Evolutionary conservation across 2,797 vertebrate genomes (phyloP).

Genomic region (Bufotes viridis): DNA sequence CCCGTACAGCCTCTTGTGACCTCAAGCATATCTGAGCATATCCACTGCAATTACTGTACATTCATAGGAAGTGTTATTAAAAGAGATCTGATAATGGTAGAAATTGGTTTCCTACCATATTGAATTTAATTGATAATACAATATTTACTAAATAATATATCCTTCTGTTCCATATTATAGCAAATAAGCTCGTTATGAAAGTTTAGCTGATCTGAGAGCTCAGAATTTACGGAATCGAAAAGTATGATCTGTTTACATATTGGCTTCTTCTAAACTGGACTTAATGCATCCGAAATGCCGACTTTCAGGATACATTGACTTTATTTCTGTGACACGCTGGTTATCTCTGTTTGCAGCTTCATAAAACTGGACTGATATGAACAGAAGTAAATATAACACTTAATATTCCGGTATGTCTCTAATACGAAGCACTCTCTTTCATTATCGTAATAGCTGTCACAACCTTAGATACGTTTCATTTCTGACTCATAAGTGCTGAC

Average conservation of each 20-base stretch:
- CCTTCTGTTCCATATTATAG: neutral
- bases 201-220: neutral
- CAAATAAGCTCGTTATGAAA: neutral
- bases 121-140: neutral
- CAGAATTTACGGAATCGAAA: neutral
- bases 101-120: neutral
- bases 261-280: neutral
- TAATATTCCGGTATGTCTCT: constrained; percentile 25
- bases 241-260: neutral
- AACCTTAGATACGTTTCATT: neutral
- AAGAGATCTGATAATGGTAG: neutral
- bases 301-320: neutral
- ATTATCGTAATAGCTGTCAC: constrained; percentile 25
- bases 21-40: neutral
- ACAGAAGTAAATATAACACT: constrained; percentile 11
- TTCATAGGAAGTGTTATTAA: neutral
- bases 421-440: constrained; percentile 11
- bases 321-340: constrained; percentile 2
- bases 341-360: constrained; percentile 56
- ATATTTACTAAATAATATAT: neutral
- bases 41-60: neutral
- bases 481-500: constrained; percentile 34
- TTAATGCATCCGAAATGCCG: neutral
- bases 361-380: constrained; percentile 16
- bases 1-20: neutral